phyloP scores from a whole-genome alignment of 37 sponge, comb jelly and placozoan species.

The Halichondria panicea region DNA sequence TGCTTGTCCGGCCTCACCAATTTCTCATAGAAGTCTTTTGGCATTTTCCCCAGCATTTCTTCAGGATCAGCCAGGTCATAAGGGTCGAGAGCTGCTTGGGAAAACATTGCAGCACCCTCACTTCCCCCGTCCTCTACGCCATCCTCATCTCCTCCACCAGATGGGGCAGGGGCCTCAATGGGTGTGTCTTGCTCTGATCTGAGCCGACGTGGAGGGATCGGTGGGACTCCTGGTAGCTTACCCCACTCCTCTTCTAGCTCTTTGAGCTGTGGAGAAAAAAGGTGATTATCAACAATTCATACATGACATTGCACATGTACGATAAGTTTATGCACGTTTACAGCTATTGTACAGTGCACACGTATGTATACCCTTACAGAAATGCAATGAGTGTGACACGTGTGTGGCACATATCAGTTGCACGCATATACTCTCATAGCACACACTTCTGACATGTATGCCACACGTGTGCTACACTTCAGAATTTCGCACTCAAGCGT shows the following conservation, averaged over 20 bases:
- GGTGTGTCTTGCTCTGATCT: conserved; percentile 69
- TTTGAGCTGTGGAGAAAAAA: conserved; percentile 78
- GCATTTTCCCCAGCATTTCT: conserved; percentile 71
- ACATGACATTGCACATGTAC: too few species aligned
- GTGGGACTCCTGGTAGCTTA: conserved; percentile 48
- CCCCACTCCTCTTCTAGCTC: conserved; percentile 90
- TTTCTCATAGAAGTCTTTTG: conserved; percentile 81
- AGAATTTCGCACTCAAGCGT: too few species aligned
- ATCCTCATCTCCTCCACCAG: conserved; percentile 44
- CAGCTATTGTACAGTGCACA: too few species aligned
- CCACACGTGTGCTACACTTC: too few species aligned
- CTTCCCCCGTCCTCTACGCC: conserved; percentile 15
- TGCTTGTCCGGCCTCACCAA: conserved; percentile 39
- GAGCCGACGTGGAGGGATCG: conserved; percentile 65
- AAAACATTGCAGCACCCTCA: conserved; percentile 43
- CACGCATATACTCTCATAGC: too few species aligned
- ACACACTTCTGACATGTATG: too few species aligned
- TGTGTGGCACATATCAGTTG: too few species aligned
- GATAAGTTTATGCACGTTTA: too few species aligned
- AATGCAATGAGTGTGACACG: too few species aligned
- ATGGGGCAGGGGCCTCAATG: conserved; percentile 9
- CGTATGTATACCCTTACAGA: too few species aligned
- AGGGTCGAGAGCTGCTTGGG: conserved; percentile 65
- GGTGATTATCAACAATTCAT: too few species aligned
- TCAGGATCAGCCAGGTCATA: conserved; percentile 88